These are phyloP conservation scores for Silurus lanzhouensis DNA, from an alignment of 2,797 vertebrate genomes.

Conservation along the genomic window DNA sequence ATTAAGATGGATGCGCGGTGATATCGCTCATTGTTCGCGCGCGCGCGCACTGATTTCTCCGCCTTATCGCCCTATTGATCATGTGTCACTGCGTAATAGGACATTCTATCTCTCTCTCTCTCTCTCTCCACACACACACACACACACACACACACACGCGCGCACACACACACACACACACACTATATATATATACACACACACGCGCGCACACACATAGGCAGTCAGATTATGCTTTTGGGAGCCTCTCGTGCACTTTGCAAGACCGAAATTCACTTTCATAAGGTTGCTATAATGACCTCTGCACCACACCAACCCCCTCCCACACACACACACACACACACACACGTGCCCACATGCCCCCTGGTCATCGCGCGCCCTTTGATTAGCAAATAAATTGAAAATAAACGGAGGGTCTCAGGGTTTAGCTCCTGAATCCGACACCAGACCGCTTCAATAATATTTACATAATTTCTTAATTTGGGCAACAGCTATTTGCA, in stretches of 20 bases:
- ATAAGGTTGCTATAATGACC: constrained; percentile 32
- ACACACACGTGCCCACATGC: constrained; percentile 73
- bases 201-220: constrained; percentile 62
- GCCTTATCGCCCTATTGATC: constrained; percentile 99
- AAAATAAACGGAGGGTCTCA: constrained; percentile 92
- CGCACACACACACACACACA: constrained; percentile 7
- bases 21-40: constrained; percentile 90
- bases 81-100: constrained; percentile 97
- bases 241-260: constrained; percentile 29
- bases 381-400: constrained; percentile 99
- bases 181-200: too few relatives aligned
- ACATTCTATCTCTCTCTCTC: constrained; percentile 62
- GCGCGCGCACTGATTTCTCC: constrained; percentile 99
- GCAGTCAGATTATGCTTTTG: constrained; percentile 15
- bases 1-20: constrained; percentile 99
- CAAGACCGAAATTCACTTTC: constrained; percentile 35
- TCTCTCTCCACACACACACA: background rate
- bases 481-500: constrained; percentile 97
- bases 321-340: background rate
- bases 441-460: constrained; percentile 96
- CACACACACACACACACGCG: background rate
- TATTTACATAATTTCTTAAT: constrained; percentile 99
- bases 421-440: constrained; percentile 91
- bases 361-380: constrained; percentile 93
- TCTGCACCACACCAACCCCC: constrained; percentile 12